A percentile compares a stretch with the other conserved stretches of the same genome.
These are phyloP conservation scores for Pseudomyrmex sp. DNA, from an alignment of 1,140 invertebrate species.

Conservation along the genomic window DNA sequence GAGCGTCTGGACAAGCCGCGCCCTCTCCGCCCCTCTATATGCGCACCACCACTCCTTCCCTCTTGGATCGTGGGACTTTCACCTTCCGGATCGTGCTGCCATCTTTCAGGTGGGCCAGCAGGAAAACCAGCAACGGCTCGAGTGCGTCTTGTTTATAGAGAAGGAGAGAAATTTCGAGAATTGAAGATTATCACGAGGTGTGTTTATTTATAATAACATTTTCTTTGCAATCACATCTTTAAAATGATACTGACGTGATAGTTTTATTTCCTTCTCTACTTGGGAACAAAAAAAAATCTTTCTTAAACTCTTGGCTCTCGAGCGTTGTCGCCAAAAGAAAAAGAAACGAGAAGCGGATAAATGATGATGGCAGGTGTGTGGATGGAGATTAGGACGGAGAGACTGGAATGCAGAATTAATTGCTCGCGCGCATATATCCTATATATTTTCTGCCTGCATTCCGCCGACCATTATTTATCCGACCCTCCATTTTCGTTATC, in stretches of 20 bases:
- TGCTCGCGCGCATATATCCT: background rate
- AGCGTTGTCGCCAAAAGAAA: background rate
- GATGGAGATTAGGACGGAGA: background rate
- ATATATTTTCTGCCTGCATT: conserved; percentile 26
- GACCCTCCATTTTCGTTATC: background rate
- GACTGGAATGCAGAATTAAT: conserved; percentile 37
- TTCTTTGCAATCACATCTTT: no score
- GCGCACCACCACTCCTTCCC: conserved; percentile 83
- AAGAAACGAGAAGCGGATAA: no score
- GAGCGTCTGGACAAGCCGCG: conserved; percentile 85
- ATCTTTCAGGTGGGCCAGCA: conserved; percentile 68
- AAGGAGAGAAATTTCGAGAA: background rate
- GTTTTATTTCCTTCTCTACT: no score
- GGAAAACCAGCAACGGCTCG: background rate
- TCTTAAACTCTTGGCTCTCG: background rate
- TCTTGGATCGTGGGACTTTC: conserved; percentile 81
- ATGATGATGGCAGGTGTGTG: no score
- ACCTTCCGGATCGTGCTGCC: conserved; percentile 84
- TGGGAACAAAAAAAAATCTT: no score
- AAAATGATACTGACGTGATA: no score
- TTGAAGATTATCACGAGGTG: background rate
- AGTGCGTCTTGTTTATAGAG: background rate
- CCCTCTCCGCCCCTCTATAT: conserved; percentile 85
- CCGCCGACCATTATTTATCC: conserved; percentile 20
- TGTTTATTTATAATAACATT: background rate